Evolutionary conservation across 1,140 invertebrate species (phyloP).

Genomic region (Drosophila kohkoa): DNA sequence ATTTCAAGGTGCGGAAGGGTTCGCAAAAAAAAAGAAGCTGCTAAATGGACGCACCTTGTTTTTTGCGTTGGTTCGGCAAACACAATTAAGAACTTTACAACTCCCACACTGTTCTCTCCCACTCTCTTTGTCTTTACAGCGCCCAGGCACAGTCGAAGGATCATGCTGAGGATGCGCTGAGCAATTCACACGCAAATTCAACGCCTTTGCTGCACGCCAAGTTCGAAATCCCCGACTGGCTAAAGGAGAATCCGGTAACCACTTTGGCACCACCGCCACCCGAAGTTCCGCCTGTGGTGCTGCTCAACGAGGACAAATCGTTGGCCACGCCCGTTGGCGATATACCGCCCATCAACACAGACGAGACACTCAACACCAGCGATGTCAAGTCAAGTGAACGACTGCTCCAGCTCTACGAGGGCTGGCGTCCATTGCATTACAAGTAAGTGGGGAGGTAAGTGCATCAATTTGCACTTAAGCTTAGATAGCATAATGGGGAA

Average conservation of each 20-base stretch:
- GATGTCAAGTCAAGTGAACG: slow-evolving; percentile 52
- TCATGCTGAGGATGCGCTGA: slow-evolving; percentile 32
- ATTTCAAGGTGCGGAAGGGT: slow-evolving; percentile 70
- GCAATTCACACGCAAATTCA: slow-evolving; percentile 31
- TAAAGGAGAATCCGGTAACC: slow-evolving; percentile 49
- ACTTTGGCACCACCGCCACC: slow-evolving; percentile 11
- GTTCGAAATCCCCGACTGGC: slow-evolving; percentile 60
- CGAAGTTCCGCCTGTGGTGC: slow-evolving; percentile 22
- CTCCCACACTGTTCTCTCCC: not conserved
- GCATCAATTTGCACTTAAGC: slow-evolving; percentile 44
- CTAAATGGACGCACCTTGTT: not conserved
- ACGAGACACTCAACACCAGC: slow-evolving; percentile 45
- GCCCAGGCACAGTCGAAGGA: slow-evolving; percentile 46
- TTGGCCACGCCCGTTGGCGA: slow-evolving; percentile 63
- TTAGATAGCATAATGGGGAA: slow-evolving; percentile 58
- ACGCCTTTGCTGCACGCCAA: slow-evolving; percentile 42
- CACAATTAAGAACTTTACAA: slow-evolving; percentile 35
- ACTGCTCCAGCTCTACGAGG: slow-evolving; percentile 69
- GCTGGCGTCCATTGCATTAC: slow-evolving; percentile 78
- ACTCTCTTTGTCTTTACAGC: slow-evolving; percentile 17
- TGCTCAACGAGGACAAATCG: slow-evolving; percentile 15
- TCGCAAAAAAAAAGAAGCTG: slow-evolving; percentile 11
- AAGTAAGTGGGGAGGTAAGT: slow-evolving; percentile 76
- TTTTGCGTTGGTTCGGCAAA: slow-evolving; percentile 8
- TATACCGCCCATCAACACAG: slow-evolving; percentile 48